A percentile compares a stretch with the other conserved stretches of the same genome.
Evolutionary conservation across 2,888 invertebrate genomes (phyloP).

Genomic region (Xanthorhoe designata): DNA sequence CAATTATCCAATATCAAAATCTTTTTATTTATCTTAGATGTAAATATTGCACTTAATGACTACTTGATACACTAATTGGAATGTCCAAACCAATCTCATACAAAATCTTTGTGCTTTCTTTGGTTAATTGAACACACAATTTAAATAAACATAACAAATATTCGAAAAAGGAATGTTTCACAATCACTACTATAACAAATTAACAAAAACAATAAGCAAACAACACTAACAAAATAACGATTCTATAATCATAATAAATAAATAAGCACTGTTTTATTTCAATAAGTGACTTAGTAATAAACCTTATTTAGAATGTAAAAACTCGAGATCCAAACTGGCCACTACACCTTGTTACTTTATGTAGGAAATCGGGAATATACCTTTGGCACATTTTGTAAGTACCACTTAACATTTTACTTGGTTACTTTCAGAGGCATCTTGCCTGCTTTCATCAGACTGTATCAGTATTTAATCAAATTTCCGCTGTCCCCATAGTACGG

Average conservation of each 20-base stretch:
- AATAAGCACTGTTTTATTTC: background rate
- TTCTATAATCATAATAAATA: background rate
- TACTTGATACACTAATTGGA: conserved; percentile 52
- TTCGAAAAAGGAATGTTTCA: conserved; percentile 20
- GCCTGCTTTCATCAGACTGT: too few relatives aligned
- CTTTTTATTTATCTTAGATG: conserved; percentile 37
- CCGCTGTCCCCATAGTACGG: too few relatives aligned
- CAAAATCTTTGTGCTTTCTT: conserved; percentile 55
- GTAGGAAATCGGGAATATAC: too few relatives aligned
- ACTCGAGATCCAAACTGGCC: too few relatives aligned
- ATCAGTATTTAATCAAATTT: too few relatives aligned
- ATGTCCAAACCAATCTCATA: conserved; percentile 43
- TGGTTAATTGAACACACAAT: conserved; percentile 37
- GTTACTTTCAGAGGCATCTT: too few relatives aligned
- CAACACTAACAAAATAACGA: background rate
- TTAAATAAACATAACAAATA: conserved; percentile 3
- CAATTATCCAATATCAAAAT: conserved; percentile 18
- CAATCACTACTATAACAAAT: conserved; percentile 6
- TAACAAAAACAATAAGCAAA: conserved; percentile 3
- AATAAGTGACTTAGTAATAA: background rate
- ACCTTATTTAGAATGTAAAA: background rate
- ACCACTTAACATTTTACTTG: too few relatives aligned
- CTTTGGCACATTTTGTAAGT: too few relatives aligned
- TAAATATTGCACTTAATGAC: conserved; percentile 61
- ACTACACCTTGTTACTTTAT: too few relatives aligned